Evolutionary conservation across 2,797 vertebrate species (phyloP), one percentile per base, ranked within the genome.

Genomic region (Mus caroli): DNA sequence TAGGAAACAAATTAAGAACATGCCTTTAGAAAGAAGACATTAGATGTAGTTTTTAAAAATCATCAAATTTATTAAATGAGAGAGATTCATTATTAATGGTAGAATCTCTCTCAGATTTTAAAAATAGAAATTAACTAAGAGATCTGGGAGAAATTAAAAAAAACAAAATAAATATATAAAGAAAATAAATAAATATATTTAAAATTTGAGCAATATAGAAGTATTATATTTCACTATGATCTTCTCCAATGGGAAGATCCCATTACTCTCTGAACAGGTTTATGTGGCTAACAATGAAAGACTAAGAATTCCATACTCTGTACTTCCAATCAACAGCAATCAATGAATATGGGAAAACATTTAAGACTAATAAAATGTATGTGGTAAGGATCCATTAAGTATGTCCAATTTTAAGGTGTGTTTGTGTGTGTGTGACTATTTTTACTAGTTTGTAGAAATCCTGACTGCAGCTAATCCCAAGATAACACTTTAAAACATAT

Each of bases 41-140:
- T 34, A 5, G 73, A 88, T 93, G 73, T 31, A 62, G 69, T 95
- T 94, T n/a, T n/a, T n/a, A n/a, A 28, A 3, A 62, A 54, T 84
- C 76, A 83, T 71, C 22, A 69, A 54, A 64, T 31, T 50, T 14
- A 50, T 34, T 50, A 77, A 80, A 54, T 54, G 17, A 79, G 43
- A 43, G 43, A 43, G 43, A 43, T 43, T 43, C 43, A 43, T 56
- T 58, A n/a, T 24, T 56, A 82, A 40, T 40, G 20, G 22, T 37
- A 26, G 54, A 24, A 40, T 22, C 12, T 80, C 13, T 83, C 0
- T 3, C 12, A 79, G 7, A 3, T 20, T 34, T 11, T 90, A n/a
- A 19, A 90, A 79, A 54, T 54, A 60, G 43, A 95, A 62, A 50
- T 26, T 13, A 62, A 50, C 20, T 13, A 60, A 75, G 56, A 91